These are phyloP conservation scores for Sussaba pulchella DNA, from an alignment of 2,888 invertebrate genomes.

Conservation along the genomic window DNA sequence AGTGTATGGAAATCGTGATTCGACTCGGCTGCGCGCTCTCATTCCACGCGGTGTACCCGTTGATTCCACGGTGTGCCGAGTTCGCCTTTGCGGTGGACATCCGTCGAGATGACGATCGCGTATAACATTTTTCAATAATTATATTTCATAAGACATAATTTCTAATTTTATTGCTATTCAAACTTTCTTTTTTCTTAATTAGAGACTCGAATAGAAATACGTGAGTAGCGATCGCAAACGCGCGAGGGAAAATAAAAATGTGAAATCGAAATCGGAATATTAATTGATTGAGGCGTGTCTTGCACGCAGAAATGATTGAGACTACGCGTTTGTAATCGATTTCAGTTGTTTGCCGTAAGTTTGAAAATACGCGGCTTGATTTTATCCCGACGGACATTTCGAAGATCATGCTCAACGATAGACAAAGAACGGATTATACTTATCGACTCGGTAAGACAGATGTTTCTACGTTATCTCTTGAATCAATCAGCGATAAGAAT, in stretches of 20 bases:
- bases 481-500: slow-evolving; percentile 9
- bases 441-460: slow-evolving; percentile 1
- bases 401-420: not conserved
- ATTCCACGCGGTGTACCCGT: slow-evolving; percentile 29
- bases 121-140: too few relatives aligned
- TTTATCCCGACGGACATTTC: not conserved
- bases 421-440: not conserved
- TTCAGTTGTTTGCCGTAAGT: not conserved
- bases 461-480: not conserved
- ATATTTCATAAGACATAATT: too few relatives aligned
- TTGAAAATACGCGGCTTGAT: not conserved
- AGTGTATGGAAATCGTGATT: slow-evolving; percentile 43
- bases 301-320: too few relatives aligned
- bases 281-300: too few relatives aligned
- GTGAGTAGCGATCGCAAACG: too few relatives aligned
- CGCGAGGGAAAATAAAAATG: too few relatives aligned
- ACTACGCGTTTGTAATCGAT: too few relatives aligned
- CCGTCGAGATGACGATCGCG: too few relatives aligned
- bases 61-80: not conserved
- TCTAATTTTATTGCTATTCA: too few relatives aligned
- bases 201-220: too few relatives aligned
- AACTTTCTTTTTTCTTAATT: too few relatives aligned
- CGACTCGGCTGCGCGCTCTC: slow-evolving; percentile 48
- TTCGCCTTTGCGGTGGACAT: not conserved
- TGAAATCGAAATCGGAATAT: too few relatives aligned